phyloP scores from a whole-genome alignment of 1,140 invertebrate genomes.

The Lasaia peninsularis region DNA sequence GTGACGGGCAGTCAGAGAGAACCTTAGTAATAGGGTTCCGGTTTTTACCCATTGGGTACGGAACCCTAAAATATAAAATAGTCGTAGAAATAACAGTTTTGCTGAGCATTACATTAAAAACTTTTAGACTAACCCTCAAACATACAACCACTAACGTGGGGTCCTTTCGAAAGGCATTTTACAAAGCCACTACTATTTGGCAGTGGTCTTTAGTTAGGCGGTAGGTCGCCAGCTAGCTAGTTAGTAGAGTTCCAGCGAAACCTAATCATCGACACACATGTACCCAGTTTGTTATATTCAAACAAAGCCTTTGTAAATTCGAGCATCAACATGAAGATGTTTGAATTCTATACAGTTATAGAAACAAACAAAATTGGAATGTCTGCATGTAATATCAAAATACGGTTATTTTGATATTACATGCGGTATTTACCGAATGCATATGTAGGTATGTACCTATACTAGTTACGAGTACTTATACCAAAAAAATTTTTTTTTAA shows the following conservation, averaged over 20 bases:
- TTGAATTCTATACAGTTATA: no score
- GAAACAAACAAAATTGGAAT: no score
- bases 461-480: no score
- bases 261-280: background rate
- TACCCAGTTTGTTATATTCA: background rate
- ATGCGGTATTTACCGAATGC: no score
- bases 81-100: no score
- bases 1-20: no score
- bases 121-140: background rate
- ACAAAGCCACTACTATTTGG: slow-evolving; percentile 5
- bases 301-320: background rate
- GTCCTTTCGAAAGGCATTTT: slow-evolving; percentile 4
- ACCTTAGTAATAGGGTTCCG: no score
- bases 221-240: background rate
- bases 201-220: slow-evolving; percentile 2
- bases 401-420: no score
- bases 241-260: background rate
- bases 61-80: background rate
- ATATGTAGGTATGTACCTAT: no score
- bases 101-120: background rate
- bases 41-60: no score
- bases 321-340: background rate
- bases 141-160: background rate
- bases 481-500: no score
- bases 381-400: no score